Percentiles rank a stretch among this genome's conserved stretches.
Conservation (phyloP, 2,888 invertebrate species). For the Epirrita christyi region DNA sequence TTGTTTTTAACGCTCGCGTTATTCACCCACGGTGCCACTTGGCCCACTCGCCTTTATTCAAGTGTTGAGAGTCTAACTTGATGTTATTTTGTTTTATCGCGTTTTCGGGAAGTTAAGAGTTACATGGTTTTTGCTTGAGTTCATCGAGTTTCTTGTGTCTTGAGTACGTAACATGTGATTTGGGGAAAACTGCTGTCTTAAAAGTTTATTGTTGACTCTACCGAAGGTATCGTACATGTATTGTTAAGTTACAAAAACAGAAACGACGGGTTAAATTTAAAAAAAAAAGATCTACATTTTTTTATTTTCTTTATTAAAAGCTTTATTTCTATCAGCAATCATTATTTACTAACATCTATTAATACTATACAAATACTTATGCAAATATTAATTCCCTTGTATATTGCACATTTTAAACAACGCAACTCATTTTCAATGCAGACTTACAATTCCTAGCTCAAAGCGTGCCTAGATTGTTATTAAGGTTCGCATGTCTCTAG, state of each 20-base stretch:
- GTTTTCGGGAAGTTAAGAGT: slow-evolving; percentile 33
- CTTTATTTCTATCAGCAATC: too few relatives aligned
- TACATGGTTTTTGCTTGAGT: slow-evolving; percentile 10
- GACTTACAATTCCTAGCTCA: slow-evolving; percentile 45
- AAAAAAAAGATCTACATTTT: too few relatives aligned
- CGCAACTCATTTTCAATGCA: slow-evolving; percentile 30
- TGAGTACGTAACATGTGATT: too few relatives aligned
- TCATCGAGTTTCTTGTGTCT: slow-evolving; percentile 9
- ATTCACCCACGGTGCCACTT: slow-evolving; percentile 69
- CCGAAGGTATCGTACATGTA: too few relatives aligned
- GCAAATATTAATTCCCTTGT: neutral
- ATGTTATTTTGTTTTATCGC: slow-evolving; percentile 43
- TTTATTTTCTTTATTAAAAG: too few relatives aligned
- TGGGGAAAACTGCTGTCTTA: too few relatives aligned
- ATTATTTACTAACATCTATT: too few relatives aligned
- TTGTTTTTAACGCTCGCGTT: slow-evolving; percentile 60
- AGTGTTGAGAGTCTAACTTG: slow-evolving; percentile 47
- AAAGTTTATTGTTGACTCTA: too few relatives aligned
- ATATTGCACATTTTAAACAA: neutral
- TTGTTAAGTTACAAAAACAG: too few relatives aligned
- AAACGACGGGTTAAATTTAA: too few relatives aligned
- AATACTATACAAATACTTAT: too few relatives aligned
- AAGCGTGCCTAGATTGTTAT: slow-evolving; percentile 75
- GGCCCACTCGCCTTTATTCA: slow-evolving; percentile 53
- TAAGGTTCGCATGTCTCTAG: slow-evolving; percentile 82